These are phyloP conservation scores for Haliclona indistincta DNA, from an alignment of 37 sponge, comb jelly and placozoan genomes.

Conservation along the genomic window DNA sequence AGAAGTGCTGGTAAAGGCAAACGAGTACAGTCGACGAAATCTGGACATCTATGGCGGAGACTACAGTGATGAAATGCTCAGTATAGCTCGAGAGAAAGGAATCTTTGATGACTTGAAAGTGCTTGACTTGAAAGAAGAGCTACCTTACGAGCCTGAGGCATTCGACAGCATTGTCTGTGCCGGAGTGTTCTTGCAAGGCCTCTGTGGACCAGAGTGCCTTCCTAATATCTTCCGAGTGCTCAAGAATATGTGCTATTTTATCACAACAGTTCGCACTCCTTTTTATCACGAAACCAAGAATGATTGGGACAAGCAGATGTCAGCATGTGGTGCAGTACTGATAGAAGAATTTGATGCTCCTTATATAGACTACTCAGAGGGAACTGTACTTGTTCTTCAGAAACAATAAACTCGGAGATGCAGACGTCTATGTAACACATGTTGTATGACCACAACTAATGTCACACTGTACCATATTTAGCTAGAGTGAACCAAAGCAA, in stretches of 20 bases:
- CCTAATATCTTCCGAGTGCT: not conserved
- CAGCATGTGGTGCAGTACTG: not conserved
- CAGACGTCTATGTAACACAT: too few species aligned
- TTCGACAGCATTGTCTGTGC: not conserved
- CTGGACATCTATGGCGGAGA: not conserved
- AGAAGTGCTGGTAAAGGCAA: not conserved
- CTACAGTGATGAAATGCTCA: not conserved
- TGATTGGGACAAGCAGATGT: not conserved
- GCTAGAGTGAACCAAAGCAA: too few species aligned
- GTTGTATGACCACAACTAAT: too few species aligned
- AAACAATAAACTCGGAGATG: not conserved
- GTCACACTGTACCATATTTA: too few species aligned
- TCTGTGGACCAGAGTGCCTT: not conserved
- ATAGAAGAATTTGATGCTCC: not conserved
- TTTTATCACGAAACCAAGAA: not conserved
- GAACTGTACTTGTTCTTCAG: not conserved
- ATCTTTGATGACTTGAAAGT: not conserved
- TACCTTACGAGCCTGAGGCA: not conserved
- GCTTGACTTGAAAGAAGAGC: not conserved
- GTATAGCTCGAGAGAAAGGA: not conserved
- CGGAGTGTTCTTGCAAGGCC: not conserved
- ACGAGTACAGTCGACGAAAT: too few species aligned
- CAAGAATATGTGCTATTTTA: not conserved
- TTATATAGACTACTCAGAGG: not conserved
- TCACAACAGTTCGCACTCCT: not conserved